Conservation (phyloP, 2,797 vertebrate genomes). For the Siniperca obscura region DNA sequence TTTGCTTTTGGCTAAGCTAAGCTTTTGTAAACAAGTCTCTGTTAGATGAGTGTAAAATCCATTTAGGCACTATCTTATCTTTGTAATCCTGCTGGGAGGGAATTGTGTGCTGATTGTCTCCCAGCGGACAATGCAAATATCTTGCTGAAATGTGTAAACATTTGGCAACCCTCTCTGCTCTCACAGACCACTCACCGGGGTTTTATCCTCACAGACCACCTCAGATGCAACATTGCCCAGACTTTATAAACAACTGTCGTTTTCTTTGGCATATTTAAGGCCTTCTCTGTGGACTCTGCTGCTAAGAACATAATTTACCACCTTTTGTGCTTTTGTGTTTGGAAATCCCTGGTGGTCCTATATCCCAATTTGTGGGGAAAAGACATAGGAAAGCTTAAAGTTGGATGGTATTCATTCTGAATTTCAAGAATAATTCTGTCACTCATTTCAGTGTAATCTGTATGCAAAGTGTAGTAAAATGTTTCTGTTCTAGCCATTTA, state of each 20-base stretch:
- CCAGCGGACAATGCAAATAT: conserved; percentile 83
- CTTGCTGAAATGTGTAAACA: conserved; percentile 82
- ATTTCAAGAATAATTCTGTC: neutral
- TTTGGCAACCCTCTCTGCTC: conserved; percentile 68
- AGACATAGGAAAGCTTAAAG: neutral
- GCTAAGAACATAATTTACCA: conserved; percentile 55
- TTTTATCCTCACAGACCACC: conserved; percentile 73
- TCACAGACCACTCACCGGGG: conserved; percentile 51
- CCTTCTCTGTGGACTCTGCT: conserved; percentile 50
- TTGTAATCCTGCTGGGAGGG: conserved; percentile 76
- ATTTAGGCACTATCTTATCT: conserved; percentile 80
- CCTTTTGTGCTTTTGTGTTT: conserved; percentile 54
- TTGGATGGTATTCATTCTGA: conserved; percentile 1
- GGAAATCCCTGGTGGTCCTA: conserved; percentile 54
- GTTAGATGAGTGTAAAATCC: conserved; percentile 73
- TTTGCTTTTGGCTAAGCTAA: conserved; percentile 51
- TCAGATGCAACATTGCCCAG: conserved; percentile 58
- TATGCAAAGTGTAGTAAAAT: neutral
- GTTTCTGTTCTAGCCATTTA: neutral
- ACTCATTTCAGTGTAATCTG: neutral
- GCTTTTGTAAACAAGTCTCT: conserved; percentile 68
- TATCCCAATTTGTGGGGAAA: conserved; percentile 1
- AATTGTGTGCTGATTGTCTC: conserved; percentile 81
- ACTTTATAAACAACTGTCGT: conserved; percentile 66
- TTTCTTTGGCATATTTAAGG: conserved; percentile 65